These are phyloP conservation scores for Nibea albiflora DNA, from an alignment of 2,113 vertebrate species.

Conservation along the genomic window DNA sequence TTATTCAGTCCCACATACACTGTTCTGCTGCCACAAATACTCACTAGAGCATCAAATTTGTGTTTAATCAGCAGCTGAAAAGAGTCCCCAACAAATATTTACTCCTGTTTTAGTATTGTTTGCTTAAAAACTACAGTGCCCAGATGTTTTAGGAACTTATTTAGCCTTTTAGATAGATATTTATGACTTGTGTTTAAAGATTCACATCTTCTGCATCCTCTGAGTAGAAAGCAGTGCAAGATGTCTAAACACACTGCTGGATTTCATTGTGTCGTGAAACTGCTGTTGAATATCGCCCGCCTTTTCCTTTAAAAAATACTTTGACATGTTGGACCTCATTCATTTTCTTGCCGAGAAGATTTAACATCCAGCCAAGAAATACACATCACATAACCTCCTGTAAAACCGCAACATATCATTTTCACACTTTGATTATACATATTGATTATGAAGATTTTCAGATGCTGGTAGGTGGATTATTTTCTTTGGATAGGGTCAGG, in stretches of 20 bases:
- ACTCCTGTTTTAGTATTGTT: neutral
- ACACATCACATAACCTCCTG: neutral
- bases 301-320: neutral
- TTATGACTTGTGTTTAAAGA: neutral
- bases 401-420: neutral
- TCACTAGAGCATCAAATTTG: neutral
- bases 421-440: neutral
- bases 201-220: neutral
- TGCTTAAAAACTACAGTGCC: neutral
- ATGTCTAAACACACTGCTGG: neutral
- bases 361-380: neutral
- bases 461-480: neutral
- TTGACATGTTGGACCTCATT: neutral
- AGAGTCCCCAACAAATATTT: neutral
- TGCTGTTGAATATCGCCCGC: neutral
- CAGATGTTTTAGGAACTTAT: neutral
- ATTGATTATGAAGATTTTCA: neutral
- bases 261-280: neutral
- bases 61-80: neutral
- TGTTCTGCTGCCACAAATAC: neutral
- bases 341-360: neutral
- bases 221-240: neutral
- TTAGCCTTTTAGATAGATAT: neutral
- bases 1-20: neutral
- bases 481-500: neutral